These are phyloP conservation scores for Ganaspis brasiliensis DNA, from an alignment of 2,888 invertebrate genomes.

Conservation along the genomic window DNA sequence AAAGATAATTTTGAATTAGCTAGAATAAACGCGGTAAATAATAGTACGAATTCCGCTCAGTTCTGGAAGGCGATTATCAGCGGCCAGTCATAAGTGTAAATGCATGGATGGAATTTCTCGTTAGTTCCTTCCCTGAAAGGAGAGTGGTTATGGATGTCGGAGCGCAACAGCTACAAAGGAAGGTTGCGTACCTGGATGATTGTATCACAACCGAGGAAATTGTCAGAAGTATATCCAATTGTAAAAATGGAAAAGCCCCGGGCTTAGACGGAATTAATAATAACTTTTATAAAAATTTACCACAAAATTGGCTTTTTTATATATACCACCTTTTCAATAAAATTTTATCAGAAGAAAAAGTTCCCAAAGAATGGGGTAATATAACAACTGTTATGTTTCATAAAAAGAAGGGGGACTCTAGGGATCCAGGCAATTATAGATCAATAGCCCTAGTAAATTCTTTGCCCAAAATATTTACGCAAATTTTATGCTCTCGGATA, in stretches of 20 bases:
- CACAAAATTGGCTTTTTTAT: constrained; percentile 21
- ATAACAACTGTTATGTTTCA: background rate
- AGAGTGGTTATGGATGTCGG: too few relatives aligned
- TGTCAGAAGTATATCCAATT: background rate
- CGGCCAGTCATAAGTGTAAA: too few relatives aligned
- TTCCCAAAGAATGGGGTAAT: constrained; percentile 8
- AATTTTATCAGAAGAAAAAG: background rate
- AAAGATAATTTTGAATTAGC: too few relatives aligned
- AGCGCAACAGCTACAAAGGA: too few relatives aligned
- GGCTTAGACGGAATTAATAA: too few relatives aligned
- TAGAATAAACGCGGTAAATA: too few relatives aligned
- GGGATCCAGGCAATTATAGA: constrained; percentile 2
- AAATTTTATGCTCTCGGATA: background rate
- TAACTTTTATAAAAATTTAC: constrained; percentile 17
- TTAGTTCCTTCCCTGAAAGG: too few relatives aligned
- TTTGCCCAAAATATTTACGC: constrained; percentile 21
- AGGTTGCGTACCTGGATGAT: background rate
- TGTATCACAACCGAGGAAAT: background rate
- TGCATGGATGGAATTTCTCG: too few relatives aligned
- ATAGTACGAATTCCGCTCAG: too few relatives aligned
- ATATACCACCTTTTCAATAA: background rate
- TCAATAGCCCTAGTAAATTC: constrained; percentile 21
- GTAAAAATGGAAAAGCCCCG: constrained; percentile 14
- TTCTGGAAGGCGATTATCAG: too few relatives aligned
- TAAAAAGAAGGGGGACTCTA: constrained; percentile 26